phyloP scores from a whole-genome alignment of 2,113 vertebrate genomes.

The Anas platyrhynchos region DNA sequence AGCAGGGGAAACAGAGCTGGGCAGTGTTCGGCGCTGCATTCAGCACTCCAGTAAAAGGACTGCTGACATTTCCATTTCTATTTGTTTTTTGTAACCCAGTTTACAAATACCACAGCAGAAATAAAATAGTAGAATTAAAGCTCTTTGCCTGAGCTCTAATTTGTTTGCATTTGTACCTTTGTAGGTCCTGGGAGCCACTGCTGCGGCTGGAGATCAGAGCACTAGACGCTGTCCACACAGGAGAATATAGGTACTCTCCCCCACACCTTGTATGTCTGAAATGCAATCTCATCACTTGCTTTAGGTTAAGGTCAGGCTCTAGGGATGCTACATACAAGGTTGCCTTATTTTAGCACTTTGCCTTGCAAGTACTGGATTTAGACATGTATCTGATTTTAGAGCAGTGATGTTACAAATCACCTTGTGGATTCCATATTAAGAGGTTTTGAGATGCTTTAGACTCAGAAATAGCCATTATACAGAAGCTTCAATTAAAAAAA shows the following conservation, averaged over 20 bases:
- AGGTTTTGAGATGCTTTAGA: neutral
- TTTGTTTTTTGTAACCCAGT: neutral
- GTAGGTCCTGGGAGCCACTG: neutral
- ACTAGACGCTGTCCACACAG: rapidly evolving
- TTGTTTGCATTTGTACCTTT: neutral
- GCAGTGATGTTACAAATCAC: neutral
- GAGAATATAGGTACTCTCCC: neutral
- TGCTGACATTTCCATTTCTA: neutral
- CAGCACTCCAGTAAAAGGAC: neutral
- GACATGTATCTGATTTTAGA: neutral
- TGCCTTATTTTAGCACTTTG: neutral
- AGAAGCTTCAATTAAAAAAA: neutral
- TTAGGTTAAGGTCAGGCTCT: neutral
- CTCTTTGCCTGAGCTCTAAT: neutral
- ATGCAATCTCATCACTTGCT: neutral
- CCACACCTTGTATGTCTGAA: neutral
- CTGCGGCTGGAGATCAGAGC: neutral
- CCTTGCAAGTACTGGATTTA: neutral
- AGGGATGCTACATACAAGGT: neutral
- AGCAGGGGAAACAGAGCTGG: neutral
- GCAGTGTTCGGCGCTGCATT: neutral
- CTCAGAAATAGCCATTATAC: neutral
- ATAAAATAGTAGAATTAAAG: neutral
- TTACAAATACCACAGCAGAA: neutral
- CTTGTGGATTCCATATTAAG: neutral